These are phyloP conservation scores for Scatophagus argus DNA, from an alignment of 2,113 vertebrate genomes.

Conservation along the genomic window DNA sequence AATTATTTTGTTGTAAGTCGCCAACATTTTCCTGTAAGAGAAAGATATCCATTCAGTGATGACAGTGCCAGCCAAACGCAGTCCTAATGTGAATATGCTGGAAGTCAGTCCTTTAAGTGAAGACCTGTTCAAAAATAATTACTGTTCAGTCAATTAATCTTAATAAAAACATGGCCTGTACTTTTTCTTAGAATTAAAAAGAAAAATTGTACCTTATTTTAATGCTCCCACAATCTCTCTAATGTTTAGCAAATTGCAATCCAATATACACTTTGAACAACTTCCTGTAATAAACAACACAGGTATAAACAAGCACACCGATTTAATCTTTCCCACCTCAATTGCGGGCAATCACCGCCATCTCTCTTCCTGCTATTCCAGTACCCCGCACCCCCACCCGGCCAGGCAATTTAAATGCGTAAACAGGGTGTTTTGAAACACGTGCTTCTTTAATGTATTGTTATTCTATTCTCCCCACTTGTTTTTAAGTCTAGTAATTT, in stretches of 20 bases:
- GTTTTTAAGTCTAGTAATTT: background rate
- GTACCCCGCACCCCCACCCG: background rate
- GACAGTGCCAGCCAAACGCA: background rate
- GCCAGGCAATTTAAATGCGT: background rate
- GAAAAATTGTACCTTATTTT: background rate
- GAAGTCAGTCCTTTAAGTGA: background rate
- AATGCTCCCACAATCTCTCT: background rate
- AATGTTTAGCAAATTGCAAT: background rate
- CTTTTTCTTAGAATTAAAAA: background rate
- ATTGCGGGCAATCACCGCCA: no score
- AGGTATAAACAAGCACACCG: no score
- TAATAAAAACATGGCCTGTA: background rate
- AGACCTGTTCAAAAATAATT: background rate
- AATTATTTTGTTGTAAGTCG: background rate
- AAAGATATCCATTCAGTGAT: background rate
- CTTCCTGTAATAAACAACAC: no score
- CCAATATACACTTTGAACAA: background rate
- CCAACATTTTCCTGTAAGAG: constrained; percentile 57
- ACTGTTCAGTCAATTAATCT: background rate
- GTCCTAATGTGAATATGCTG: background rate
- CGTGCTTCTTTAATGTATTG: no score
- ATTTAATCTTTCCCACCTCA: no score
- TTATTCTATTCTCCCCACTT: no score
- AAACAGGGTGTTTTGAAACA: background rate
- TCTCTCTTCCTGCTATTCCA: background rate